Evolutionary conservation across 1,140 invertebrate species (phyloP).

Genomic region (Drosophila novamexicana): DNA sequence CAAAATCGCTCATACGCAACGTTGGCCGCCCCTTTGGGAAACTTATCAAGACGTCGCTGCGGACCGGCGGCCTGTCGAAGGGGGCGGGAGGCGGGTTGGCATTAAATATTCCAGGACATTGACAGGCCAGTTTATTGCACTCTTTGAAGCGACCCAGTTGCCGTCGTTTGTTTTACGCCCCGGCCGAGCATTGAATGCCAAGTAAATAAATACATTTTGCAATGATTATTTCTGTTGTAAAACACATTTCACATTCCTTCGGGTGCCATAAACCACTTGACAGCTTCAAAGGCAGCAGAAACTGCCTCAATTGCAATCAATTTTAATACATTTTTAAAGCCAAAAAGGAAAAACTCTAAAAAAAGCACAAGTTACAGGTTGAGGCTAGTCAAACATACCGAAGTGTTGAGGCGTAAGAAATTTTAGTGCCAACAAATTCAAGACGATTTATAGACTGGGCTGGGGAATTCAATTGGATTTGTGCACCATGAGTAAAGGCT

Average conservation of each 20-base stretch:
- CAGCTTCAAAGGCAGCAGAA: slow-evolving; percentile 7
- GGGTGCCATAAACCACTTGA: slow-evolving; percentile 72
- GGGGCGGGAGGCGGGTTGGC: not conserved
- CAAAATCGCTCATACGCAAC: slow-evolving; percentile 70
- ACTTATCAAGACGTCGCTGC: slow-evolving; percentile 10
- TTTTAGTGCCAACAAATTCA: not conserved
- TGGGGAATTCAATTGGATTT: not conserved
- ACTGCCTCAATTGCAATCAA: slow-evolving; percentile 70
- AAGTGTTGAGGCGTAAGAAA: slow-evolving; percentile 3
- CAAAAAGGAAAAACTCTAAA: slow-evolving; percentile 28
- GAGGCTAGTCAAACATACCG: slow-evolving; percentile 6
- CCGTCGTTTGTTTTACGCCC: not conserved
- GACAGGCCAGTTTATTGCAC: slow-evolving; percentile 45
- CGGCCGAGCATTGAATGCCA: slow-evolving; percentile 5
- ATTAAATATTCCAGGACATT: slow-evolving; percentile 68
- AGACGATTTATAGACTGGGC: not conserved
- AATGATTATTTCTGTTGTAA: slow-evolving; percentile 64
- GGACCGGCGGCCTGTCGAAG: not conserved
- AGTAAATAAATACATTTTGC: slow-evolving; percentile 55
- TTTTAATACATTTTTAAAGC: slow-evolving; percentile 58
- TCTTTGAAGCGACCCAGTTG: not conserved
- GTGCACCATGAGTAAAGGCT: too few relatives aligned
- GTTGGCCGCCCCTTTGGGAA: slow-evolving; percentile 31
- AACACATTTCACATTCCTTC: slow-evolving; percentile 54
- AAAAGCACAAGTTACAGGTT: not conserved